Conservation (phyloP, 2,113 vertebrate genomes). For the Pygoscelis adeliae region DNA sequence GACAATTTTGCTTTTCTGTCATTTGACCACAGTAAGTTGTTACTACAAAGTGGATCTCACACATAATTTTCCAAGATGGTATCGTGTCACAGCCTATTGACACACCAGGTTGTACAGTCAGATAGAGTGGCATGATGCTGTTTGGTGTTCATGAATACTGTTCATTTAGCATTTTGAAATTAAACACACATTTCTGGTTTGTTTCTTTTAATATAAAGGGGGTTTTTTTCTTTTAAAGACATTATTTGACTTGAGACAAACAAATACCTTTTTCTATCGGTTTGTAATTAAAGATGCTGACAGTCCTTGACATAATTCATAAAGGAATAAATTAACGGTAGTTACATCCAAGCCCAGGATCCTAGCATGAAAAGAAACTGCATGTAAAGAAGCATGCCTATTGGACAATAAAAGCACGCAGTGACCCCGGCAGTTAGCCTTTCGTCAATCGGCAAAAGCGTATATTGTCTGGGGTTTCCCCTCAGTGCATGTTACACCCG, state of each 20-base stretch:
- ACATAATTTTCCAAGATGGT: neutral
- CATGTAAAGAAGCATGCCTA: neutral
- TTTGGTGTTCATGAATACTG: neutral
- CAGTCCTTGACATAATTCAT: neutral
- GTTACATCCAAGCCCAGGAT: neutral
- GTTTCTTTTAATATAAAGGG: neutral
- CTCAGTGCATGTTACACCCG: fast-evolving
- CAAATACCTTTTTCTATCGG: neutral
- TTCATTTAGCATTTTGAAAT: neutral
- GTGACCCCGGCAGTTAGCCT: neutral
- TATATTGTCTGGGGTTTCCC: neutral
- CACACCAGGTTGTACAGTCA: neutral
- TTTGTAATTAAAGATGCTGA: neutral
- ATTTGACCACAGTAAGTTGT: neutral
- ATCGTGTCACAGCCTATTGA: neutral
- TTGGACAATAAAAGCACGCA: fast-evolving
- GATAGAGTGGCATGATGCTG: neutral
- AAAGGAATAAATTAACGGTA: neutral
- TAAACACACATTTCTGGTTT: neutral
- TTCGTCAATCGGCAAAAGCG: neutral
- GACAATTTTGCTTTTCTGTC: neutral
- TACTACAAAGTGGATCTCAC: neutral
- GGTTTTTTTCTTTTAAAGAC: neutral
- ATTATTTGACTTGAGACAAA: neutral
- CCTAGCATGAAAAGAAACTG: neutral